Conservation (phyloP, 1,140 invertebrate genomes). For the Dendroctonus ponderosae region DNA sequence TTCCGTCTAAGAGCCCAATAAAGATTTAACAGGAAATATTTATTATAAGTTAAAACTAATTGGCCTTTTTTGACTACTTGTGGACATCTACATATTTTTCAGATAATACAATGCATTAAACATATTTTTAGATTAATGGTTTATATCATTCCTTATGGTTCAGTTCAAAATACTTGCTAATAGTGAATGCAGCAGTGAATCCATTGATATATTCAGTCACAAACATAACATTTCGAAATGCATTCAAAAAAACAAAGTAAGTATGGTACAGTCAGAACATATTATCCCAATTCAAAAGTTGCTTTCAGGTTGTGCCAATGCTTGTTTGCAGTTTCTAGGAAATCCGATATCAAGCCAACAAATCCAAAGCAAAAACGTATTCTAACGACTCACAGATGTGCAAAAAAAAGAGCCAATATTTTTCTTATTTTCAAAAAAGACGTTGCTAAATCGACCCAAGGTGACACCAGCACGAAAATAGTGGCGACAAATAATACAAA, state of each 20-base stretch:
- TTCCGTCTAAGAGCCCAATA: too few species aligned
- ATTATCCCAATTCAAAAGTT: neutral
- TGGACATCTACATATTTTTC: neutral
- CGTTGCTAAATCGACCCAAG: conserved; percentile 11
- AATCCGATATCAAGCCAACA: neutral
- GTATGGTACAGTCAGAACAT: conserved; percentile 64
- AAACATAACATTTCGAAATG: conserved; percentile 64
- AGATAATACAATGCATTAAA: neutral
- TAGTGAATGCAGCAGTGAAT: conserved; percentile 69
- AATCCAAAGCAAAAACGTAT: conserved; percentile 11
- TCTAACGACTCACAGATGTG: neutral
- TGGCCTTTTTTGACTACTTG: neutral
- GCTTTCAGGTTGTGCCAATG: conserved; percentile 21
- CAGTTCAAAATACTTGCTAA: conserved; percentile 65
- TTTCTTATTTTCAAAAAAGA: conserved; percentile 24
- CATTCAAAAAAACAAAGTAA: conserved; percentile 48
- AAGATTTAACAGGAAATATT: conserved; percentile 1
- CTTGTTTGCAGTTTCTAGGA: too few species aligned
- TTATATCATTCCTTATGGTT: conserved; percentile 62
- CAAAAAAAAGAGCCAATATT: conserved; percentile 9
- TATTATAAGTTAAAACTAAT: conserved; percentile 12
- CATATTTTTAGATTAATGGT: conserved; percentile 52
- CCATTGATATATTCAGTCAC: conserved; percentile 73
- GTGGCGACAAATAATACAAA: conserved; percentile 18
- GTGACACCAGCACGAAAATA: conserved; percentile 22